Percentiles rank a stretch among this genome's conserved stretches.
phyloP scores from a whole-genome alignment of 2,888 invertebrate genomes.

The Parascotia fuliginaria region DNA sequence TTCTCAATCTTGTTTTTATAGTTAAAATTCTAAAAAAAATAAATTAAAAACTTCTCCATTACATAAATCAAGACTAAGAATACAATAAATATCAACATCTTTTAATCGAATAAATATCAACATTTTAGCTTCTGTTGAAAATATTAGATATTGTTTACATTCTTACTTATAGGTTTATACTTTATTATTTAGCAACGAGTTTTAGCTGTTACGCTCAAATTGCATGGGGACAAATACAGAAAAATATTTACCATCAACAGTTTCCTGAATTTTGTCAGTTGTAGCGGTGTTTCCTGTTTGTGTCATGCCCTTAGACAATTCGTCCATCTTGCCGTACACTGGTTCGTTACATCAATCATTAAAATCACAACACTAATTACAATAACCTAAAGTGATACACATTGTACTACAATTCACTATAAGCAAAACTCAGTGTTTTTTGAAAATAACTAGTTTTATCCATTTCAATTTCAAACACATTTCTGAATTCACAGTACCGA shows the following conservation, averaged over 20 bases:
- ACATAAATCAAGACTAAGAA: too few species aligned
- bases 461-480: constrained; percentile 77
- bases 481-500: constrained; percentile 60
- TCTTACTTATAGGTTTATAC: neutral
- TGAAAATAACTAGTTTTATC: constrained; percentile 66
- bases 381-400: constrained; percentile 61
- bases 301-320: constrained; percentile 86
- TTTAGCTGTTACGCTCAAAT: neutral
- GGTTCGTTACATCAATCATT: constrained; percentile 83
- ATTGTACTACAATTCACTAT: constrained; percentile 60
- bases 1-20: too few species aligned
- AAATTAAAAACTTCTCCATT: too few species aligned
- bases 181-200: neutral
- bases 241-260: constrained; percentile 73
- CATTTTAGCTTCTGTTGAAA: too few species aligned
- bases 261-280: constrained; percentile 82
- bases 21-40: too few species aligned
- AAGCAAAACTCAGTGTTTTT: constrained; percentile 66
- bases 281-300: constrained; percentile 83
- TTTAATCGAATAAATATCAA: too few species aligned
- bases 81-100: too few species aligned
- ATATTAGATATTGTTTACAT: constrained; percentile 42
- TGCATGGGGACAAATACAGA: constrained; percentile 3
- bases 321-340: constrained; percentile 85
- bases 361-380: constrained; percentile 72